Base-by-base conservation (phyloP, 2,888 invertebrate species). In the Mythimna impura region DNA sequence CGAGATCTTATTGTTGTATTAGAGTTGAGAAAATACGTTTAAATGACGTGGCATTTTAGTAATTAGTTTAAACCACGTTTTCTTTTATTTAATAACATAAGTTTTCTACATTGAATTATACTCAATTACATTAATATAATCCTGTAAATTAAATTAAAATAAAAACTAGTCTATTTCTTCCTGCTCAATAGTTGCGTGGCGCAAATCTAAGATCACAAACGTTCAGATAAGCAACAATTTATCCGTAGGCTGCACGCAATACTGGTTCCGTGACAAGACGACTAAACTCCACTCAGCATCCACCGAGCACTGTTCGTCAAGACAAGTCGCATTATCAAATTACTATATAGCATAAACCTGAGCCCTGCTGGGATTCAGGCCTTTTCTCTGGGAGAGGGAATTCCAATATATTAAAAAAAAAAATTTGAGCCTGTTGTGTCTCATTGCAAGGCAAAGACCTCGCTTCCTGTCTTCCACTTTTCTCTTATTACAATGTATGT, bases 191-290 rank as follows among this genome's bases (percentile, higher is more conserved):
- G 9, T 20, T 58, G 43, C n/a, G 12, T 67, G 22, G 6, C 68
- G 25, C 20, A 50, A 67, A 54, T 67, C 10, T 52, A 52, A 43
- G 58, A 76, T 73, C 1, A 43, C n/a, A 54, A 60, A n/a, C 76
- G 52, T 58, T 43, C 17, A 68, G 17, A 47, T 67, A 47, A 76
- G 25, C 4, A 20, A 36, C 36, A 30, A 30, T 61, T 54, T 47
- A 77, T 60, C 47, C 20, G 5, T 2, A 8, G 25, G 30, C 36
- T 36, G 1, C 14, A 50, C 4, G 30, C 55, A 34, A 67, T 54
- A 76, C 61, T 55, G 20, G 60, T 76, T 58, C 52, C n/a, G 25
- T 60, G 43, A 36, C 17, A 12, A 50, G 40, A 34, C 22, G 66
- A 40, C 22, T 40, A 76, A 66, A 12, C 22, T 66, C 3, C 22